Percentiles rank a stretch among this genome's conserved stretches.
These are phyloP conservation scores for Lapara coniferarum DNA, from an alignment of 2,888 invertebrate genomes.

Conservation along the genomic window DNA sequence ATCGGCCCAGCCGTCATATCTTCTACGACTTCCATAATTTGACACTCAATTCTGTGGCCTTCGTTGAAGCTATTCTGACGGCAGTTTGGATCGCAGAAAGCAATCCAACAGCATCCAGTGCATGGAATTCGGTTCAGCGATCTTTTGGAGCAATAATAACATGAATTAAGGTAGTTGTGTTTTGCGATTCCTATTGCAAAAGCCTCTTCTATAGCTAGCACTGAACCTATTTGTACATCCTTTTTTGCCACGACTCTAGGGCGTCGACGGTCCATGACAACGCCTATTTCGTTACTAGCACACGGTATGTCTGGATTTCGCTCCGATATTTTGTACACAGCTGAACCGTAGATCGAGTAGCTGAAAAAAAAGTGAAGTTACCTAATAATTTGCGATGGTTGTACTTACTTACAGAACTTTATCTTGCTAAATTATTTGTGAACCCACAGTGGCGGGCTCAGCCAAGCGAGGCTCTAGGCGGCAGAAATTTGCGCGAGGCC, in stretches of 20 bases:
- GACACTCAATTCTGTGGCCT: slow-evolving; percentile 7
- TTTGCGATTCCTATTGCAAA: neutral
- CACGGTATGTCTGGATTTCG: slow-evolving; percentile 4
- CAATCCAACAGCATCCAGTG: neutral
- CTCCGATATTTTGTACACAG: neutral
- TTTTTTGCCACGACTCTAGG: slow-evolving; percentile 11
- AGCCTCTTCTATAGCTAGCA: slow-evolving; percentile 8
- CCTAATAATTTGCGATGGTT: neutral
- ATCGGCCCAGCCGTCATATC: neutral
- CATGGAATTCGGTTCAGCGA: slow-evolving; percentile 7
- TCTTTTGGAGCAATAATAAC: slow-evolving; percentile 3
- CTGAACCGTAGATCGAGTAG: neutral
- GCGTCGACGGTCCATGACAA: neutral
- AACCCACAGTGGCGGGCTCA: no score
- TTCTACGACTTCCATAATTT: slow-evolving; percentile 1
- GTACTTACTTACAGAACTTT: neutral
- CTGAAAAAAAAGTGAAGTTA: neutral
- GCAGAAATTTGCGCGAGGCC: no score
- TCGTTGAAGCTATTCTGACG: neutral
- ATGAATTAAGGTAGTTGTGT: neutral
- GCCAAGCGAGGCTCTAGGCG: no score
- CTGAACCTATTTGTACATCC: neutral
- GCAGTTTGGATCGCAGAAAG: slow-evolving; percentile 2
- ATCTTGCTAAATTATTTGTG: no score
- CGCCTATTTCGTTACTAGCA: neutral